Conservation (phyloP, 2,113 vertebrate species). For the Reinhardtius hippoglossoides region DNA sequence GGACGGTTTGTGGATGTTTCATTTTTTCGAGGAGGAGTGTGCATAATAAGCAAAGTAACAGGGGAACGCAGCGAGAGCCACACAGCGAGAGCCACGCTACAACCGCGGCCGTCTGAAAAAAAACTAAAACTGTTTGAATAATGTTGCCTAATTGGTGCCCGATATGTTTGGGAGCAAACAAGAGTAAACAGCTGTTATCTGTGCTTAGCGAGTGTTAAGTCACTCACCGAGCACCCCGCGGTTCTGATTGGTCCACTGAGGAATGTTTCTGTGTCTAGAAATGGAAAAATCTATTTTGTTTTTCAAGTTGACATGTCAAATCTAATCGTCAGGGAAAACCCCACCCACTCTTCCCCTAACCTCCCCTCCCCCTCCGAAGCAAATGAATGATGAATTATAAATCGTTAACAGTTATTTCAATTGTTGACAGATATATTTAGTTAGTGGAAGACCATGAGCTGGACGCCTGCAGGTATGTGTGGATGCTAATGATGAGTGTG, state of each 20-base stretch:
- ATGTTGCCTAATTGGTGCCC: slow-evolving; percentile 60
- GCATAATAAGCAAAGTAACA: slow-evolving; percentile 64
- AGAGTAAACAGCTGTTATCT: slow-evolving; percentile 62
- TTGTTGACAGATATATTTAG: background rate
- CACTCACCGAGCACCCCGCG: slow-evolving; percentile 7
- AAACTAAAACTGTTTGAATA: slow-evolving; percentile 58
- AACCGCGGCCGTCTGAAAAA: slow-evolving; percentile 33
- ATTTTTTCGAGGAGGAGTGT: slow-evolving; percentile 47
- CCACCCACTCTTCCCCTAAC: background rate
- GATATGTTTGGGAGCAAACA: slow-evolving; percentile 65
- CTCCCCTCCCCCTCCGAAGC: background rate
- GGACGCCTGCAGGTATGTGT: background rate
- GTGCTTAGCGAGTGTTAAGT: slow-evolving; percentile 50
- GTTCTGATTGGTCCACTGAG: slow-evolving; percentile 8
- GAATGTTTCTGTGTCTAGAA: background rate
- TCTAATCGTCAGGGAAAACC: background rate
- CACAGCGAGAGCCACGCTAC: slow-evolving; percentile 39
- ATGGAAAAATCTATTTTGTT: background rate
- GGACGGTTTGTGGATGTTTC: slow-evolving; percentile 52
- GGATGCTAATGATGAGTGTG: slow-evolving; percentile 9
- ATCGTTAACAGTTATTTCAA: background rate
- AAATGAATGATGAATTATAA: background rate
- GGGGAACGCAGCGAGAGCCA: slow-evolving; percentile 46
- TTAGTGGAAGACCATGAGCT: background rate
- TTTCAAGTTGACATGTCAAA: background rate